A percentile compares a stretch with the other conserved stretches of the same genome.
Evolutionary conservation across 2,888 invertebrate genomes (phyloP).

Genomic region (Isotomurus palustris): DNA sequence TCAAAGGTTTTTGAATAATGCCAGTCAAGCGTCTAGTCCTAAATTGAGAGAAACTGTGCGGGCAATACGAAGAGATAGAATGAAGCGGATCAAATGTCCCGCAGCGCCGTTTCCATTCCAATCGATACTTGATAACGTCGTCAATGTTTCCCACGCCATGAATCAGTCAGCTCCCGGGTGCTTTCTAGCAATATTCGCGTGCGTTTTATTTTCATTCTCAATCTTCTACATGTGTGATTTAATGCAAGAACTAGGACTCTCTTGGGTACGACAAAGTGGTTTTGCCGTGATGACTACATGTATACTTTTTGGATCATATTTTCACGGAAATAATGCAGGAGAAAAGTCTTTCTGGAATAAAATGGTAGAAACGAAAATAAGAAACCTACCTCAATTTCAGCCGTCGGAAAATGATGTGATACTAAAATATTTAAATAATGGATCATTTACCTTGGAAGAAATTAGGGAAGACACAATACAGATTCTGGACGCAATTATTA

Average conservation of each 20-base stretch:
- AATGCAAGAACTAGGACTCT: neutral
- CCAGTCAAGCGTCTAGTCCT: too few species aligned
- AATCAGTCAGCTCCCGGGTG: neutral
- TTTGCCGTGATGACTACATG: neutral
- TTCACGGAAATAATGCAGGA: neutral
- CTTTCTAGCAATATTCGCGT: neutral
- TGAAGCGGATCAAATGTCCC: too few species aligned
- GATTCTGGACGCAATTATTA: too few species aligned
- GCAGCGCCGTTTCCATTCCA: too few species aligned
- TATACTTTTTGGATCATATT: neutral
- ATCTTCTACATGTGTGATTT: neutral
- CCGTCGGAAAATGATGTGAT: neutral
- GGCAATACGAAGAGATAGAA: too few species aligned
- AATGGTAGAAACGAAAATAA: neutral
- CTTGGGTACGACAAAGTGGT: neutral
- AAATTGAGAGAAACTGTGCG: too few species aligned
- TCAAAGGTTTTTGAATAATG: too few species aligned
- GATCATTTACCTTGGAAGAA: too few species aligned
- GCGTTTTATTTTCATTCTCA: neutral
- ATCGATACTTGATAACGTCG: too few species aligned
- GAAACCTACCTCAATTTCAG: neutral
- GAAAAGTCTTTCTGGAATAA: neutral
- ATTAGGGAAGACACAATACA: too few species aligned
- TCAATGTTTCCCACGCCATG: too few species aligned
- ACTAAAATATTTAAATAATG: neutral